Conservation (phyloP, 2,797 vertebrate species). For the Benthosema pterotum region DNA sequence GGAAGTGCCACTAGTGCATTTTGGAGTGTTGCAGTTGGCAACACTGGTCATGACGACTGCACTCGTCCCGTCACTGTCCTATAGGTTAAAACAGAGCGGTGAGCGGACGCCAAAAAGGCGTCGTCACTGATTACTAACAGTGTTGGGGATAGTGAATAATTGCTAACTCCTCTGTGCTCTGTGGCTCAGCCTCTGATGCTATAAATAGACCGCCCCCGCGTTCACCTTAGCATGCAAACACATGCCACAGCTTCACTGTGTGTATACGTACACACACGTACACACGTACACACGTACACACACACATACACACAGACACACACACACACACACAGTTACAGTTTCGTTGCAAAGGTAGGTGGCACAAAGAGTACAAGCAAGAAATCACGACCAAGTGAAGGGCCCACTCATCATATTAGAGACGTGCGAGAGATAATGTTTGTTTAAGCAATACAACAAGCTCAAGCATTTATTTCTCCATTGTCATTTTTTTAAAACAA, state of each 20-base stretch:
- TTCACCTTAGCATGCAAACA: constrained; percentile 57
- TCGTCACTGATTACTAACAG: constrained; percentile 55
- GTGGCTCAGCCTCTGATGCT: constrained; percentile 37
- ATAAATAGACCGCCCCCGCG: constrained; percentile 67
- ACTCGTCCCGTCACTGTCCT: constrained; percentile 24
- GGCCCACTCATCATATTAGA: too few species aligned
- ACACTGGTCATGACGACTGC: too few species aligned
- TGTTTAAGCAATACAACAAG: too few species aligned
- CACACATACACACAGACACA: constrained; percentile 27
- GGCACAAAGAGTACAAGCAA: constrained; percentile 36
- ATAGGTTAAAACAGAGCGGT: constrained; percentile 24
- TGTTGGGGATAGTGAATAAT: constrained; percentile 55
- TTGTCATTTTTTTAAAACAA: too few species aligned
- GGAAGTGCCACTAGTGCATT: too few species aligned
- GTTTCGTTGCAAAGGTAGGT: not conserved
- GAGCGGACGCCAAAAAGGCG: constrained; percentile 45
- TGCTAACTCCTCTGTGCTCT: constrained; percentile 51
- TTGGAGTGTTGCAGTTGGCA: too few species aligned
- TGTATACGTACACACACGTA: constrained; percentile 3
- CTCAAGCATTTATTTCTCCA: too few species aligned
- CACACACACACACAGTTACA: constrained; percentile 19
- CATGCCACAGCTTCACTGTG: not conserved
- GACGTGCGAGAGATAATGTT: too few species aligned
- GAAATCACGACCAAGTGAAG: too few species aligned
- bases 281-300: constrained; percentile 7